Conservation (phyloP, 2,113 vertebrate species). For the Neogale vison region DNA sequence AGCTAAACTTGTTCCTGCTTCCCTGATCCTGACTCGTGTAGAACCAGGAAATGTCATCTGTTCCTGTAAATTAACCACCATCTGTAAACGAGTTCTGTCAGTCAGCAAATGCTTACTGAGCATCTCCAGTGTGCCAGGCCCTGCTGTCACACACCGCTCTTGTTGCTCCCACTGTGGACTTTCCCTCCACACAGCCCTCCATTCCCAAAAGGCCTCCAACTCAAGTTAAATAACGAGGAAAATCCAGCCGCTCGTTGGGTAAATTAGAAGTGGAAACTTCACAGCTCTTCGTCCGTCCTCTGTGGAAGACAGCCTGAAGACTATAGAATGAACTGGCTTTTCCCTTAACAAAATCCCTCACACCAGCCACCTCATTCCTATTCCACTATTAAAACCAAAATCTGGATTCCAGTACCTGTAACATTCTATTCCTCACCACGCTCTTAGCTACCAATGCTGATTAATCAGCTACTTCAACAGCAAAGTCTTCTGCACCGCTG, state of each 20-base stretch:
- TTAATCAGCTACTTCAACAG: background rate
- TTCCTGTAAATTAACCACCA: background rate
- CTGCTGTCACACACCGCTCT: background rate
- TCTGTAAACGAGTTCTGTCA: background rate
- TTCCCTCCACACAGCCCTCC: background rate
- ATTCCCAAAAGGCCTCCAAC: background rate
- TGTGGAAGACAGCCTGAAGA: background rate
- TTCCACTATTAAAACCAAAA: background rate
- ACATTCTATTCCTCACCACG: background rate
- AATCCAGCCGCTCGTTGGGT: background rate
- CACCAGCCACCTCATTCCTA: background rate
- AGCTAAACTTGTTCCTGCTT: background rate
- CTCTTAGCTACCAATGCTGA: background rate
- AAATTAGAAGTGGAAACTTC: background rate
- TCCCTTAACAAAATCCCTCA: background rate
- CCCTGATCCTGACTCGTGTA: background rate
- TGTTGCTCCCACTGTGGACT: background rate
- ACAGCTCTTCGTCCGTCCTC: background rate
- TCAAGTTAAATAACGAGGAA: background rate
- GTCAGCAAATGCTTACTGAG: background rate
- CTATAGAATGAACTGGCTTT: background rate
- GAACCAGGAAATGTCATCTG: background rate
- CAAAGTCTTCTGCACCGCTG: background rate
- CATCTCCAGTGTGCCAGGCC: background rate
- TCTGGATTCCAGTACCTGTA: background rate